Evolutionary conservation across 1,140 invertebrate species (phyloP).

Genomic region (Camponotus pennsylvanicus): DNA sequence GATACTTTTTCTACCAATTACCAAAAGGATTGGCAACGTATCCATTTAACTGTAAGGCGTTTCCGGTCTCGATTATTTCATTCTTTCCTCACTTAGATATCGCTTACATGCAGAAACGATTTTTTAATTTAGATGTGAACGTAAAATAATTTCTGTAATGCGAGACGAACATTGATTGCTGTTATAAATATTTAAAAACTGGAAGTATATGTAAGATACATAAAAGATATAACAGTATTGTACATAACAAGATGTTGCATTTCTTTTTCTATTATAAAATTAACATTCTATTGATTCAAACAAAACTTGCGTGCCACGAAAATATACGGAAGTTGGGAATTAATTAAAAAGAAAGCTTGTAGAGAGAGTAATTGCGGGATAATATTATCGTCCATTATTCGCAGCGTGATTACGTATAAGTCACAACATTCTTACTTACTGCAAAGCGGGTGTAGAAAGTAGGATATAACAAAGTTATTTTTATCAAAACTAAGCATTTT

Average conservation of each 20-base stretch:
- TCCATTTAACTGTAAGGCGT: not conserved
- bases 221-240: not conserved
- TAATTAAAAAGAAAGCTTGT: conserved; percentile 43
- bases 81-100: not conserved
- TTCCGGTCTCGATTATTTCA: not conserved
- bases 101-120: not conserved
- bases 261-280: not conserved
- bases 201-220: not conserved
- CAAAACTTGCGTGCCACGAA: not conserved
- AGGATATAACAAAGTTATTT: conserved; percentile 71
- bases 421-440: not conserved
- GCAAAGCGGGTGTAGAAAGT: conserved; percentile 41
- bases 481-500: conserved; percentile 56
- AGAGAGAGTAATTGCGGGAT: not conserved
- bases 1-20: conserved; percentile 40
- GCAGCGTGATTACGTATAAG: conserved; percentile 34
- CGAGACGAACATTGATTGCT: not conserved
- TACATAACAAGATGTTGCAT: not conserved
- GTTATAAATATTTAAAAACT: not conserved
- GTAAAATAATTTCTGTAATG: not conserved
- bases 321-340: conserved; percentile 20
- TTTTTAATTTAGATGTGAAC: not conserved
- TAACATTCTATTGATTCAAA: not conserved
- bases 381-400: conserved; percentile 34
- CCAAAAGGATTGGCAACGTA: not conserved